Base-by-base conservation (phyloP, 2,888 invertebrate species). In the Rhabditoides inermis region DNA sequence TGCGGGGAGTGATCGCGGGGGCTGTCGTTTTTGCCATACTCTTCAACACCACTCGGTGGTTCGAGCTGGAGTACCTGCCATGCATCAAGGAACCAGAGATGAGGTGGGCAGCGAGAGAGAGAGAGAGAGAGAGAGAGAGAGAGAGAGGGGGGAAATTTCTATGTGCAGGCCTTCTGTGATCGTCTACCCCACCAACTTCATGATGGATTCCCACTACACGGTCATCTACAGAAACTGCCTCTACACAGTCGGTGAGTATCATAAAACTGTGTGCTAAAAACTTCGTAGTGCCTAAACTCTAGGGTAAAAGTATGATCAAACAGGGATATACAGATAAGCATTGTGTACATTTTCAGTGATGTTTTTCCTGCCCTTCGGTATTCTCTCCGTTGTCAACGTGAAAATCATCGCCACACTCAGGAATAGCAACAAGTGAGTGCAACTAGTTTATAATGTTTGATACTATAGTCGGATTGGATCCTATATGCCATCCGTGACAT, bases 301-400 rank as follows among this genome's bases (percentile, higher is more conserved):
- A n/a, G n/a, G n/a, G n/a, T n/a, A n/a, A n/a, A n/a, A n/a, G n/a
- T n/a, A n/a, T n/a, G n/a, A n/a, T n/a, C n/a, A n/a, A n/a, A n/a
- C n/a, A n/a, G n/a, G n/a, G n/a, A n/a, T n/a, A n/a, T n/a, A n/a
- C n/a, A n/a, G n/a, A n/a, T n/a, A n/a, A n/a, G n/a, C n/a, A n/a
- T n/a, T n/a, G n/a, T n/a, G n/a, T n/a, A n/a, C n/a, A n/a, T n/a
- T n/a, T n/a, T 12, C 26, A 4, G 49, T 71, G 51, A 71, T 71
- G 69, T 69, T 71, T 52, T 60, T 66, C 49, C 26, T 69, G 15
- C 70, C 70, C n/a, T 71, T 70, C 49, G 55, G 62, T 40, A 54
- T 64, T 22, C 53, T 70, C 22, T 62, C 63, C 35, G 64, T 60
- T 40, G 64, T 69, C 25, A 70, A 70, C 53, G 51, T 67, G 23